Percentiles rank a stretch among this genome's conserved stretches.
These are phyloP conservation scores for Willowsia nigromaculata DNA, from an alignment of 2,888 invertebrate species.

Conservation along the genomic window DNA sequence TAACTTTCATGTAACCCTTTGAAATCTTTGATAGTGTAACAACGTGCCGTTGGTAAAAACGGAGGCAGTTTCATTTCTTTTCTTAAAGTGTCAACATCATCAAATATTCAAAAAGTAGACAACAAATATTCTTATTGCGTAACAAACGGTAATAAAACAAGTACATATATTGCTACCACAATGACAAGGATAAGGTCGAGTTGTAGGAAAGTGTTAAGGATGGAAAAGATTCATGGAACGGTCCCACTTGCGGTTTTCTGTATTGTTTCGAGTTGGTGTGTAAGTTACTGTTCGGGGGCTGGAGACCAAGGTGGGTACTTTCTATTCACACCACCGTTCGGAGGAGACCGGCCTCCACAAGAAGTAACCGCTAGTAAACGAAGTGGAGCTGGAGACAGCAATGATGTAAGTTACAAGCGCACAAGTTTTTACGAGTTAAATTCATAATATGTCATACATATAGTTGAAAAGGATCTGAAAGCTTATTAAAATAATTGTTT, in stretches of 20 bases:
- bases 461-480: neutral
- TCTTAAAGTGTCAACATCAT: slow-evolving; percentile 51
- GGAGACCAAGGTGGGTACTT: neutral
- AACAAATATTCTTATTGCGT: neutral
- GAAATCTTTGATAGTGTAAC: neutral
- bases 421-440: no score
- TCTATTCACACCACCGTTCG: slow-evolving; percentile 40
- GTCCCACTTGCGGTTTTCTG: neutral
- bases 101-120: neutral
- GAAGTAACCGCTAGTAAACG: neutral
- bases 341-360: neutral
- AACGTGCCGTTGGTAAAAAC: slow-evolving; percentile 1
- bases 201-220: neutral
- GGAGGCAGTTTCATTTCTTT: slow-evolving; percentile 46
- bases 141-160: neutral
- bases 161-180: no score
- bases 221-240: neutral
- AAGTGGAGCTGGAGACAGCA: neutral
- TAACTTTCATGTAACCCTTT: neutral
- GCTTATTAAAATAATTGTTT: neutral
- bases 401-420: slow-evolving; percentile 25
- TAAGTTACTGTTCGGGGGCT: neutral
- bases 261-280: neutral
- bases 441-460: no score
- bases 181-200: neutral